Evolutionary conservation across 2,888 invertebrate genomes (phyloP).

Genomic region (Anthrax anthrax): DNA sequence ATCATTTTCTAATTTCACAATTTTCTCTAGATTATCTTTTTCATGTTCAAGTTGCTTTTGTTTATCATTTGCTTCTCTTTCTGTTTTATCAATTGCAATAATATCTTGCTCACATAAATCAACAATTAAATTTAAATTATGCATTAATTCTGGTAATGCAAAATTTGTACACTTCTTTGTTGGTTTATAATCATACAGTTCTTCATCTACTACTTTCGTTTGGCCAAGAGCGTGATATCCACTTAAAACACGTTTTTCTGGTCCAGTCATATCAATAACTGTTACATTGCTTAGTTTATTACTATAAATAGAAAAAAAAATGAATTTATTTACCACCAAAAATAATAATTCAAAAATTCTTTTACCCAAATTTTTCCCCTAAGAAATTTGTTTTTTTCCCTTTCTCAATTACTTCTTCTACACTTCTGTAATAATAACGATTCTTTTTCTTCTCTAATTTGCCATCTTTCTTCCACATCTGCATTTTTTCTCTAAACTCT

Average conservation of each 20-base stretch:
- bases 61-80: conserved; percentile 63
- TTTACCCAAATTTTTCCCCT: conserved; percentile 22
- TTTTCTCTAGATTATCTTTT: conserved; percentile 49
- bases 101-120: conserved; percentile 94
- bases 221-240: conserved; percentile 86
- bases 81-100: conserved; percentile 65
- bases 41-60: conserved; percentile 69
- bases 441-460: conserved; percentile 44
- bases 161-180: conserved; percentile 51
- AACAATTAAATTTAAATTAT: conserved; percentile 82
- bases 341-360: neutral
- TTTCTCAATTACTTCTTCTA: conserved; percentile 82
- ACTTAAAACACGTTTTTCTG: conserved; percentile 78
- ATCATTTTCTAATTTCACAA: conserved; percentile 55
- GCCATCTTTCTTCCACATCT: conserved; percentile 55
- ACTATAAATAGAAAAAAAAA: conserved; percentile 21
- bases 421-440: conserved; percentile 68
- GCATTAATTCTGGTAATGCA: conserved; percentile 74
- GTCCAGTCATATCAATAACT: conserved; percentile 98
- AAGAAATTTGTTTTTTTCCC: conserved; percentile 45
- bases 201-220: conserved; percentile 38
- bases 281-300: conserved; percentile 73
- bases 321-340: neutral
- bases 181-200: conserved; percentile 49
- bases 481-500: conserved; percentile 45